Evolutionary conservation across 1,140 invertebrate genomes (phyloP).

Genomic region (Nilaparvata lugens): DNA sequence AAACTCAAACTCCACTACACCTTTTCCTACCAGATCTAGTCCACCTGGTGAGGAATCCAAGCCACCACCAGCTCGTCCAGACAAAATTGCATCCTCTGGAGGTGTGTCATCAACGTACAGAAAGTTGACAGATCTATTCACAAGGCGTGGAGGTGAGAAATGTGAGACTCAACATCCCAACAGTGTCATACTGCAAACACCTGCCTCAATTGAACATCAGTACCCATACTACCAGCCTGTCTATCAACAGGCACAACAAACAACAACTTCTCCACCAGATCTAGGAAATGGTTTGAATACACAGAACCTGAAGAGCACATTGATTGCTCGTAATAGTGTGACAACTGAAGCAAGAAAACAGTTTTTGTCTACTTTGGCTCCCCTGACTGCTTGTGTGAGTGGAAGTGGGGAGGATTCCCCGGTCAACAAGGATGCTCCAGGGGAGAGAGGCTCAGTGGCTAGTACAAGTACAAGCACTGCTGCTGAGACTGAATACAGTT

Average conservation of each 20-base stretch:
- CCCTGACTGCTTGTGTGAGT: slow-evolving; percentile 58
- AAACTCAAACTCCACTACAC: slow-evolving; percentile 14
- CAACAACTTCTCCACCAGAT: slow-evolving; percentile 40
- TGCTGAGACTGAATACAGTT: slow-evolving; percentile 45
- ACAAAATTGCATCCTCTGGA: slow-evolving; percentile 26
- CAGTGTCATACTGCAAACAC: slow-evolving; percentile 15
- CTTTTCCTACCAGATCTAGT: slow-evolving; percentile 31
- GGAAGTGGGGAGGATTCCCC: slow-evolving; percentile 18
- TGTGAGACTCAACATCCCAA: slow-evolving; percentile 22
- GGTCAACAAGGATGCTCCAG: slow-evolving; percentile 19
- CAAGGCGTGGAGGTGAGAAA: slow-evolving; percentile 37
- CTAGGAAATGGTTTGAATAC: slow-evolving; percentile 42
- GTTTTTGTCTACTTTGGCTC: slow-evolving; percentile 62
- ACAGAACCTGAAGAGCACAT: slow-evolving; percentile 15
- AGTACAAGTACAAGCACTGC: slow-evolving; percentile 33
- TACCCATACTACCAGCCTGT: slow-evolving; percentile 26
- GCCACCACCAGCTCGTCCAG: slow-evolving; percentile 4
- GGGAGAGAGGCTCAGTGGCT: slow-evolving; percentile 40
- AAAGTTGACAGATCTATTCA: slow-evolving; percentile 57
- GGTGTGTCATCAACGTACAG: slow-evolving; percentile 48
- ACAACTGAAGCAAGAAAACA: slow-evolving; percentile 50
- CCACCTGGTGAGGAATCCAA: slow-evolving; percentile 42
- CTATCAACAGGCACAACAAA: slow-evolving; percentile 11
- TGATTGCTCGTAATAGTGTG: slow-evolving; percentile 19
- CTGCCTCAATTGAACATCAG: slow-evolving; percentile 22